Base-by-base conservation (phyloP, 2,888 invertebrate genomes). In the Notodonta dromedarius region DNA sequence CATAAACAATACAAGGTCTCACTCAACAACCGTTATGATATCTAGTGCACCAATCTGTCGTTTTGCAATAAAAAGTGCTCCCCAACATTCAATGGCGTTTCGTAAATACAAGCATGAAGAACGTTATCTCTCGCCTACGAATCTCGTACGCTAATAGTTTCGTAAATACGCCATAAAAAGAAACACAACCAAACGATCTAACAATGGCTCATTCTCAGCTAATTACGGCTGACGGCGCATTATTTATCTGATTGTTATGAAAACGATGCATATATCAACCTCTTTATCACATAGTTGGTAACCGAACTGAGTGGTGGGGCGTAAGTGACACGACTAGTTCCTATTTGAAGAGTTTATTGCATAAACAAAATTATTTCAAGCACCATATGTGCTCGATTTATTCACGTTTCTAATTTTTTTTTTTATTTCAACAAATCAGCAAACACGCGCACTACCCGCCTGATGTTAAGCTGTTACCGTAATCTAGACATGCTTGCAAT, bases 131-230 rank as follows among this genome's bases (percentile, higher is more conserved):
- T 61, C 32, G 53, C 58, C 57, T 54, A 59, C 48, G 56, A 58
- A 53, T 61, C 59, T 56, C 14, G 50, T 59, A 61, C 58, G 14
- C 56, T 65, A 8, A 48, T 58, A 59, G 63, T 74, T 66, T 71
- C 73, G 67, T 65, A 73, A 68, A 68, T 55, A 61, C 61, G 61
- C 66, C 54, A 65, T 51, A 71, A 75, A 65, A 71, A 69, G 35
- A 32, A 53, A 44, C 55, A 61, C 58, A 56, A 24, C 24, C 24
- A 60, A 56, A 51, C 35, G 56, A 7, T 48, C 56, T 51, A 70
- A 77, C 74, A 77, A 77, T 76, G 56, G 74, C 57, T 63, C 65
- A 69, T 74, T 71, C 71, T 69, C 58, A 63, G 71, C 59, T 77
- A 72, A 75, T 72, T 76, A 74, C 60, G 44, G 24, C 58, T 69